phyloP scores from a whole-genome alignment of 2,888 invertebrate genomes.

The Gymnocheta viridis region DNA sequence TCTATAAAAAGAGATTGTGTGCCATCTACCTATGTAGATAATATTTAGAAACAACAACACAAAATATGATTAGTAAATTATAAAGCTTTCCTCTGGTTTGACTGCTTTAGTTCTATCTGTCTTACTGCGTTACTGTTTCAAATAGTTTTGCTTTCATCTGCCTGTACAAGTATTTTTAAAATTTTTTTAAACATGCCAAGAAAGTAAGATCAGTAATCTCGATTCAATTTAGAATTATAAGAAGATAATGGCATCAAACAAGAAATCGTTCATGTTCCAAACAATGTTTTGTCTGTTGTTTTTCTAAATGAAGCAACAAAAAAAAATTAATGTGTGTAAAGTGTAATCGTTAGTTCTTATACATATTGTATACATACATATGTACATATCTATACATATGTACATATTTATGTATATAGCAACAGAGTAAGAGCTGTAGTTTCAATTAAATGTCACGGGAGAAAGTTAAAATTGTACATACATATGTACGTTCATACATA shows the following conservation, averaged over 20 bases:
- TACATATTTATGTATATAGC: too few species aligned
- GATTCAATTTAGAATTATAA: background rate
- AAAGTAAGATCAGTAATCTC: background rate
- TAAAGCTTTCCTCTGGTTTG: conserved; percentile 45
- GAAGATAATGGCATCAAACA: background rate
- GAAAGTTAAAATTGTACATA: conserved; percentile 12
- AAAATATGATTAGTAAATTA: background rate
- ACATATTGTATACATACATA: background rate
- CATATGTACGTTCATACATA: background rate
- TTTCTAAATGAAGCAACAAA: background rate
- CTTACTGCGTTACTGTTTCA: background rate
- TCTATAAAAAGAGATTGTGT: conserved; percentile 25
- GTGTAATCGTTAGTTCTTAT: background rate
- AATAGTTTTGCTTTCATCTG: background rate
- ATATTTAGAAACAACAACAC: background rate
- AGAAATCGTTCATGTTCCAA: background rate
- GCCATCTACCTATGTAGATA: background rate
- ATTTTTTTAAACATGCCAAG: conserved; percentile 29
- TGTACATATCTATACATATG: background rate
- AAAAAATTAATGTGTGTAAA: background rate
- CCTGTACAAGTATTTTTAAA: background rate
- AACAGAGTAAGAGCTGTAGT: too few species aligned
- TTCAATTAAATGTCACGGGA: background rate
- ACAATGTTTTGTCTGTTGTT: background rate
- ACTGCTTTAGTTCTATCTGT: conserved; percentile 41